These are phyloP conservation scores for Amphibalanus amphitrite DNA, from an alignment of 1,140 invertebrate genomes.

Conservation along the genomic window DNA sequence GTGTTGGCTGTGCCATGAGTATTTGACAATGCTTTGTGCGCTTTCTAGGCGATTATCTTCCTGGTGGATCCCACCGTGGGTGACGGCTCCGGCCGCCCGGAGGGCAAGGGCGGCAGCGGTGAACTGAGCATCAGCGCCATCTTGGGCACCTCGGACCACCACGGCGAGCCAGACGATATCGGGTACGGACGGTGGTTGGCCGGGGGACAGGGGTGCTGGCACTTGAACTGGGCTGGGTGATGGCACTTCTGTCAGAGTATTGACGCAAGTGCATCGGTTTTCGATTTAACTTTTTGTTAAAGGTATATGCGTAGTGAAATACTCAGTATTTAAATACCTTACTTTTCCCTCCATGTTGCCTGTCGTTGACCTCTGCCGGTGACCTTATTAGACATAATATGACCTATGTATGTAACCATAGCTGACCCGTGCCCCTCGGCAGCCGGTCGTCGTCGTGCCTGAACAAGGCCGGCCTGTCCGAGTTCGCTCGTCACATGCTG, in stretches of 20 bases:
- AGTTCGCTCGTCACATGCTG: conserved; percentile 76
- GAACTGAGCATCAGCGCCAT: conserved; percentile 11
- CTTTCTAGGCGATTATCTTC: conserved; percentile 25
- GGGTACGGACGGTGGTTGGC: not conserved
- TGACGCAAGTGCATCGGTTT: too few species aligned
- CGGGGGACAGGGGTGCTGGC: too few species aligned
- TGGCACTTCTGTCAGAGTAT: too few species aligned
- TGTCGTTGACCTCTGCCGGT: too few species aligned
- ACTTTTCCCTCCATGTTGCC: too few species aligned
- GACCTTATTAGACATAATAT: too few species aligned
- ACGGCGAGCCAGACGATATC: not conserved
- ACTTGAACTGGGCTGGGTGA: too few species aligned
- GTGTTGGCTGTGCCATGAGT: too few species aligned
- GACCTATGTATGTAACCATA: not conserved
- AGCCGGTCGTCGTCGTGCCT: conserved; percentile 17
- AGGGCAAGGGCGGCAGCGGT: conserved; percentile 24
- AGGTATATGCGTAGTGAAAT: too few species aligned
- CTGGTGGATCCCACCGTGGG: conserved; percentile 20
- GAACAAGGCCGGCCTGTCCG: conserved; percentile 43
- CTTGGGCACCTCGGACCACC: conserved; percentile 49
- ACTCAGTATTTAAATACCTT: too few species aligned
- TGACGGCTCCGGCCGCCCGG: conserved; percentile 36
- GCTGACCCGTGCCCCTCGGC: not conserved
- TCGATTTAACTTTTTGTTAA: too few species aligned
- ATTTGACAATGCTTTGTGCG: too few species aligned